Evolutionary conservation across 2,888 invertebrate species (phyloP).

Genomic region (Cerastis leucographa): DNA sequence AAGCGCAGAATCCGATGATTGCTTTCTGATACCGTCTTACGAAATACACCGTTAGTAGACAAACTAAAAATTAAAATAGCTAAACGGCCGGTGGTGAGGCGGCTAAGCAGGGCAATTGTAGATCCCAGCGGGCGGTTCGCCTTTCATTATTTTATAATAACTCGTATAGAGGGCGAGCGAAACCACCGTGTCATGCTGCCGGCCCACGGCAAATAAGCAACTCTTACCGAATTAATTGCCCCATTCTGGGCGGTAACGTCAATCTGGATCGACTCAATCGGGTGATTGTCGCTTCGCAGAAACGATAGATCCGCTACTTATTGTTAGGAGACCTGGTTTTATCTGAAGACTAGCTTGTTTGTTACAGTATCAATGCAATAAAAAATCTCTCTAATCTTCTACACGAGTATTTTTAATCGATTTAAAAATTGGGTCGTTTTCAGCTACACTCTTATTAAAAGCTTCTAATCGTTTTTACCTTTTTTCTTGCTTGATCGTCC

Average conservation of each 20-base stretch:
- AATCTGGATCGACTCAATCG: slow-evolving; percentile 74
- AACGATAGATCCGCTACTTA: slow-evolving; percentile 53
- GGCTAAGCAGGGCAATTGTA: slow-evolving; percentile 90
- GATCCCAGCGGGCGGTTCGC: slow-evolving; percentile 88
- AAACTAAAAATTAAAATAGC: slow-evolving; percentile 91
- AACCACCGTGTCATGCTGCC: slow-evolving; percentile 87
- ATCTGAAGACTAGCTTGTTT: slow-evolving; percentile 14
- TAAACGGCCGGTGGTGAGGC: slow-evolving; percentile 87
- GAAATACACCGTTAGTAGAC: slow-evolving; percentile 88
- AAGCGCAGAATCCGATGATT: slow-evolving; percentile 76
- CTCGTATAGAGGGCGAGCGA: slow-evolving; percentile 85
- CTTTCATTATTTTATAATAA: slow-evolving; percentile 91
- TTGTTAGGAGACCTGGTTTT: slow-evolving; percentile 25
- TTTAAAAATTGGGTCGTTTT: not conserved
- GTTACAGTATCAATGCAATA: not conserved
- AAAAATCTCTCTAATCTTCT: not conserved
- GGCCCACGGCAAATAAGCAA: slow-evolving; percentile 81
- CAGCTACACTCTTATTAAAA: not conserved
- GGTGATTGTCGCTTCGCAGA: slow-evolving; percentile 77
- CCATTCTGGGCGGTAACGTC: slow-evolving; percentile 88
- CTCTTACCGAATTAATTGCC: slow-evolving; percentile 89
- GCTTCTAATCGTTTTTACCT: not conserved
- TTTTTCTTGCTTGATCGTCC: not conserved
- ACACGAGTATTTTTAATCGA: not conserved
- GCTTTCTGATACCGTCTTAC: slow-evolving; percentile 81